These are phyloP conservation scores for Leptopilina drosophilae DNA, from an alignment of 2,888 invertebrate genomes.

Conservation along the genomic window DNA sequence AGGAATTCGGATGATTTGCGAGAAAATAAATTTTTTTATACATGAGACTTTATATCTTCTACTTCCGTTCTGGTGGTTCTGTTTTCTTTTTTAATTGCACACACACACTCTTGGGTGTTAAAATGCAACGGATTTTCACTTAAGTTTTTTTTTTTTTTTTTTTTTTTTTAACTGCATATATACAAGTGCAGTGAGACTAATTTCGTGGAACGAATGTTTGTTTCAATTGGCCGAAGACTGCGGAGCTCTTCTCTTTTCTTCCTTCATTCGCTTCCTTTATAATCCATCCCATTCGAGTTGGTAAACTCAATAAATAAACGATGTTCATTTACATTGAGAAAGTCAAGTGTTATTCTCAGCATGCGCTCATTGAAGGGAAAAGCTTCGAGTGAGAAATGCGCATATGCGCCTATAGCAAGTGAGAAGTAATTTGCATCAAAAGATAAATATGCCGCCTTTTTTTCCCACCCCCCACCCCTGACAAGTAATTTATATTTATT, in stretches of 20 bases:
- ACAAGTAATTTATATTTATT: no score
- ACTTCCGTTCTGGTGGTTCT: background rate
- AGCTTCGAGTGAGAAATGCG: constrained; percentile 35
- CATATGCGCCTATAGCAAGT: constrained; percentile 31
- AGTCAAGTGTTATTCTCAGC: constrained; percentile 34
- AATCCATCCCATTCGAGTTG: constrained; percentile 41
- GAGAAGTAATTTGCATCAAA: background rate
- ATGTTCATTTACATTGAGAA: constrained; percentile 42
- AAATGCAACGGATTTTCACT: constrained; percentile 3
- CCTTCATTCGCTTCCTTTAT: constrained; percentile 15
- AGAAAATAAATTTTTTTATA: no score
- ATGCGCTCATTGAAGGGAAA: background rate
- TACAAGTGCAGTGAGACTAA: constrained; percentile 33
- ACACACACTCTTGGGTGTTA: background rate
- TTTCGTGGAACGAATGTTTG: constrained; percentile 56
- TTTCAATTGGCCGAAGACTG: constrained; percentile 58
- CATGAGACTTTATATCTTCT: no score
- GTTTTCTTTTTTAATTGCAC: background rate
- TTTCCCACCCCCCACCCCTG: no score
- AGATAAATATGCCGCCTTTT: no score
- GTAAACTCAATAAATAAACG: constrained; percentile 56
- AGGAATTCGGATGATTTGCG: no score
- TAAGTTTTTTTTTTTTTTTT: background rate
- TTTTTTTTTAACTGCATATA: background rate
- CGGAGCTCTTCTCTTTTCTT: background rate